Evolutionary conservation across 2,113 vertebrate genomes (phyloP).

Genomic region (Labrus mixtus): DNA sequence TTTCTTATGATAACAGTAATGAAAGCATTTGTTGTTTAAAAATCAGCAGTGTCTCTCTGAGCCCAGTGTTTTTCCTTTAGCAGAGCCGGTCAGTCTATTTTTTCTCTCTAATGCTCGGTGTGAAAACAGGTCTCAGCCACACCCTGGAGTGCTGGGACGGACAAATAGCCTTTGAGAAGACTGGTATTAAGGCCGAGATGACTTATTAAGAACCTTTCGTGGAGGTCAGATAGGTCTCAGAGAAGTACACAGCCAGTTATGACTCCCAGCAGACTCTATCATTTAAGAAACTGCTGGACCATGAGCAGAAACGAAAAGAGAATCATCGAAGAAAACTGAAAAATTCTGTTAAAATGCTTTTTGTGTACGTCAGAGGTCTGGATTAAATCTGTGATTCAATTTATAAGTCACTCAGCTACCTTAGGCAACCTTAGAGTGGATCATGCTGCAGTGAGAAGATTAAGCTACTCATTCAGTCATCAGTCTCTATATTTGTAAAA

Average conservation of each 20-base stretch:
- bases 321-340: neutral
- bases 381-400: neutral
- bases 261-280: slow-evolving; percentile 10
- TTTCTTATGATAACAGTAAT: neutral
- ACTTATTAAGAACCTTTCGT: slow-evolving; percentile 63
- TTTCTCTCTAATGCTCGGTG: neutral
- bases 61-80: slow-evolving; percentile 3
- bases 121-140: slow-evolving; percentile 16
- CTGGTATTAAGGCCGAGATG: slow-evolving; percentile 34
- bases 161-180: slow-evolving; percentile 16
- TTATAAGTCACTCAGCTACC: slow-evolving; percentile 11
- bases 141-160: slow-evolving; percentile 13
- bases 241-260: slow-evolving; percentile 1
- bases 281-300: neutral
- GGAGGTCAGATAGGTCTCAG: slow-evolving; percentile 30
- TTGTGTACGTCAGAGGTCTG: neutral
- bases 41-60: slow-evolving; percentile 12
- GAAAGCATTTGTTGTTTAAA: slow-evolving; percentile 1
- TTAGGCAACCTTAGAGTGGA: neutral
- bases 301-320: neutral
- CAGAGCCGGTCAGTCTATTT: slow-evolving; percentile 4
- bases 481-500: slow-evolving; percentile 32
- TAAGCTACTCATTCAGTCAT: slow-evolving; percentile 26
- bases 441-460: slow-evolving; percentile 1
- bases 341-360: neutral